These are phyloP conservation scores for Auanema sp. DNA, from an alignment of 2,888 invertebrate genomes.

Conservation along the genomic window DNA sequence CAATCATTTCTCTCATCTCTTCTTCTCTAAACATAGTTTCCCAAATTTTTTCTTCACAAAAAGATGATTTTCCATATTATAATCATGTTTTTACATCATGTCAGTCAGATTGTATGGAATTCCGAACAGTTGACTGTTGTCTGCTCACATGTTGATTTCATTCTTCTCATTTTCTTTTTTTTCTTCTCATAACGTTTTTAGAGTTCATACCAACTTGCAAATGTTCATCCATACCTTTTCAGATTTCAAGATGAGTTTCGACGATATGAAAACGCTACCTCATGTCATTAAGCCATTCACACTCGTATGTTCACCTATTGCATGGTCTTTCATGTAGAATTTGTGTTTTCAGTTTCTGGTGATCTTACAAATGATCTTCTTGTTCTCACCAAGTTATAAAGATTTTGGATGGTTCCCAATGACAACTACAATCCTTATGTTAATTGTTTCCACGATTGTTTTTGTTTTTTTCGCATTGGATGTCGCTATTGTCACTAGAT, in stretches of 20 bases:
- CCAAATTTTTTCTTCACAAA: too few species aligned
- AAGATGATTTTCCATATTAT: too few species aligned
- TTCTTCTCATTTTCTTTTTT: too few species aligned
- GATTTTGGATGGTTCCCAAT: conserved; percentile 37
- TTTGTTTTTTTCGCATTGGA: conserved; percentile 32
- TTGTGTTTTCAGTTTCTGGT: conserved; percentile 24
- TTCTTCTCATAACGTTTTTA: too few species aligned
- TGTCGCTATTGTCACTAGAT: conserved; percentile 13
- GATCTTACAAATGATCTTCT: conserved; percentile 37
- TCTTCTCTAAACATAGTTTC: too few species aligned
- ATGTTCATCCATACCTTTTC: not conserved
- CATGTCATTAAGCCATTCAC: conserved; percentile 32
- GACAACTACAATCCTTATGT: conserved; percentile 30
- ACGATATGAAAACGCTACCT: conserved; percentile 35
- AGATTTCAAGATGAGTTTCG: conserved; percentile 26
- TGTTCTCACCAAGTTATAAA: conserved; percentile 31
- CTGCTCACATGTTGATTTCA: too few species aligned
- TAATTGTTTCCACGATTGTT: conserved; percentile 26
- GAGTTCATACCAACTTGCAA: too few species aligned
- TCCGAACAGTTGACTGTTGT: too few species aligned
- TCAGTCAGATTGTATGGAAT: too few species aligned
- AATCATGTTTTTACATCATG: too few species aligned
- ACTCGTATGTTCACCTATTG: conserved; percentile 16
- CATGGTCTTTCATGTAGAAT: not conserved
- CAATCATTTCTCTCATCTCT: too few species aligned